phyloP scores from a whole-genome alignment of 2,797 vertebrate species.

The Momotus momota region DNA sequence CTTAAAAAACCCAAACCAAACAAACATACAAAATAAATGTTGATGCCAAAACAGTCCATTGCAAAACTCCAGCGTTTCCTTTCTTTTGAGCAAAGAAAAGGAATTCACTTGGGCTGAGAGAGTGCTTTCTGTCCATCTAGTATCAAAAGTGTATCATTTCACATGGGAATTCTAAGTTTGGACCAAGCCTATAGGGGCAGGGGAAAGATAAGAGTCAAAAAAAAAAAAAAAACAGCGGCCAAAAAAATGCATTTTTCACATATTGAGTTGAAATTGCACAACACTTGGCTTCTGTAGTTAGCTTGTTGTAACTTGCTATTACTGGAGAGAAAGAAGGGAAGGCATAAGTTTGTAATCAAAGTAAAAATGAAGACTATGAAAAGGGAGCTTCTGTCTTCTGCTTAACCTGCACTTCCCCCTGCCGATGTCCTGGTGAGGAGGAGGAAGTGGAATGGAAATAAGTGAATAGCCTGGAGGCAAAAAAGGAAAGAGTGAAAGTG shows the following conservation, averaged over 20 bases:
- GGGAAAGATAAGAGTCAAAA: not conserved
- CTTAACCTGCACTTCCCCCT: slow-evolving; percentile 26
- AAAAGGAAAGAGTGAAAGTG: slow-evolving; percentile 14
- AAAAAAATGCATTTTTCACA: not conserved
- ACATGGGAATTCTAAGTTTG: not conserved
- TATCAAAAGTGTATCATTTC: not conserved
- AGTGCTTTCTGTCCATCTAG: not conserved
- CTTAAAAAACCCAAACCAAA: not conserved
- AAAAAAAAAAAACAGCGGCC: not conserved
- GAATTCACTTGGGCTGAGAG: not conserved
- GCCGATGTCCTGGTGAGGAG: not conserved
- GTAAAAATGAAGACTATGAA: not conserved
- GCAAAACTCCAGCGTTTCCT: not conserved
- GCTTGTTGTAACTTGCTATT: not conserved
- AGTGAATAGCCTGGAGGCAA: slow-evolving; percentile 25
- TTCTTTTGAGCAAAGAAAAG: not conserved
- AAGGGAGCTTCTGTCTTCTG: not conserved
- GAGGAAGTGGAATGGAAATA: slow-evolving; percentile 11
- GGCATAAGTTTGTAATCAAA: not conserved
- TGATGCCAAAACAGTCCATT: not conserved
- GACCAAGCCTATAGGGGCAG: not conserved
- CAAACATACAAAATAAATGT: not conserved
- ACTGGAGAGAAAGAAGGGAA: not conserved
- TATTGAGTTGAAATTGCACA: not conserved
- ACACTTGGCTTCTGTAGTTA: not conserved